Base-by-base conservation (phyloP, 2,888 invertebrate genomes). In the Tanytarsus gracilentus region DNA sequence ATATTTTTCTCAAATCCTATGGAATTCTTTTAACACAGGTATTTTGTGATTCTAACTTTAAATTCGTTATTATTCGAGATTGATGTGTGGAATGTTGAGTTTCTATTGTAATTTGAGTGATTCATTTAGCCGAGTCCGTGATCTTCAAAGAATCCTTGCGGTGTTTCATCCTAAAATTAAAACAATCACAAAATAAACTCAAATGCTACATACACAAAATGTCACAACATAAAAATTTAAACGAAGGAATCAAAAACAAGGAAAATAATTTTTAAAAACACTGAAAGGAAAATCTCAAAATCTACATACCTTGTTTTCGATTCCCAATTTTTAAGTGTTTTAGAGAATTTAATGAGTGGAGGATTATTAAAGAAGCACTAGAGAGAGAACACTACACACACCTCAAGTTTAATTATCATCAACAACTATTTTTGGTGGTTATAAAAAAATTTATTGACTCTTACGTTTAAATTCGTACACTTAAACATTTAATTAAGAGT, bases 131-230 rank as follows among this genome's bases (percentile, higher is more conserved):
- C 95, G 68, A 98, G 84, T 65, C 97, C 97, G 75, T 97, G 96
- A 78, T 98, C 98, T 76, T 98, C 98, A 77, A 98, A 98, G 80
- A 98, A 96, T 69, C 97, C 97, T 78, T 98, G 97, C 61, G 97
- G 97, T 61, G 97, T 98, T 81, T 98, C 97, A 80, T 98, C 98
- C 96, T 97, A 83, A 72, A 89, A 89, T 77, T 76, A 73, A 63
- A 60, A 48, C 23, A 39, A 63, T 16, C 14, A 39, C 14, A 39
- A 36, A 39, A 39, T 39, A n/a, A 39, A 7, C 3, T 3, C n/a
- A 39, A 39, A 4, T 39, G n/a, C 18, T 14, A 30, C 33, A 51
- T 23, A 39, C 36, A 36, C 51, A 18, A 61, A 33, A 21, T 14
- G 9, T 44, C 16, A 49, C 8, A 49, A 5, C n/a, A 14, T 44